These are phyloP conservation scores for Fabriciana adippe DNA, from an alignment of 2,888 invertebrate genomes.

Conservation along the genomic window DNA sequence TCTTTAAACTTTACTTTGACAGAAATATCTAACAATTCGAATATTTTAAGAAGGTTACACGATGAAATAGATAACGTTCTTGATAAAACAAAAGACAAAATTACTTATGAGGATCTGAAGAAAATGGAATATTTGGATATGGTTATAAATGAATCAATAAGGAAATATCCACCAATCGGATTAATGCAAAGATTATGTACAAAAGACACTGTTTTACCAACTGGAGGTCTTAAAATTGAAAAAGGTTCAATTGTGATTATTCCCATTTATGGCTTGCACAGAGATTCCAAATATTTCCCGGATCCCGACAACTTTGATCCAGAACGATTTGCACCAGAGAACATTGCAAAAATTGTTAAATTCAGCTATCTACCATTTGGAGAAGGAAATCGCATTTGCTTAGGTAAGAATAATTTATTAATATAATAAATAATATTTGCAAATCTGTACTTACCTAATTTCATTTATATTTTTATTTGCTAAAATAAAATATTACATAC, in stretches of 20 bases:
- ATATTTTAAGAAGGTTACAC: constrained; percentile 58
- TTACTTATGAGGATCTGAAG: constrained; percentile 53
- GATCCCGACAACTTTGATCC: constrained; percentile 70
- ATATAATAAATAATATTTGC: background rate
- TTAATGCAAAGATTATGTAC: constrained; percentile 54
- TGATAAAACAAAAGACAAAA: constrained; percentile 45
- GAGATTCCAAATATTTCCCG: constrained; percentile 61
- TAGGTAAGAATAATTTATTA: constrained; percentile 57
- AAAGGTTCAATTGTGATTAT: constrained; percentile 49
- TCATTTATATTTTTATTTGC: too few relatives aligned
- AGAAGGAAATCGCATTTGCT: constrained; percentile 65
- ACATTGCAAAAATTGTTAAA: constrained; percentile 47
- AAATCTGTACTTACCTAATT: too few relatives aligned
- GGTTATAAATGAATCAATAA: constrained; percentile 60
- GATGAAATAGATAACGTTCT: constrained; percentile 63
- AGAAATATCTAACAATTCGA: constrained; percentile 60
- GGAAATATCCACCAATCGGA: constrained; percentile 62
- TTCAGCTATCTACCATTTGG: constrained; percentile 50
- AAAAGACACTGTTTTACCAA: constrained; percentile 53
- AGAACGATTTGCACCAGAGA: constrained; percentile 63
- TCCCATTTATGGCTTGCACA: constrained; percentile 58
- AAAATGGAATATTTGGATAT: constrained; percentile 66
- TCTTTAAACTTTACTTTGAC: constrained; percentile 63
- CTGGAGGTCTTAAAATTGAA: constrained; percentile 50
- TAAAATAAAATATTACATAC: too few relatives aligned